Base-by-base conservation (phyloP, 2,797 vertebrate species). In the Furcifer pardalis region DNA sequence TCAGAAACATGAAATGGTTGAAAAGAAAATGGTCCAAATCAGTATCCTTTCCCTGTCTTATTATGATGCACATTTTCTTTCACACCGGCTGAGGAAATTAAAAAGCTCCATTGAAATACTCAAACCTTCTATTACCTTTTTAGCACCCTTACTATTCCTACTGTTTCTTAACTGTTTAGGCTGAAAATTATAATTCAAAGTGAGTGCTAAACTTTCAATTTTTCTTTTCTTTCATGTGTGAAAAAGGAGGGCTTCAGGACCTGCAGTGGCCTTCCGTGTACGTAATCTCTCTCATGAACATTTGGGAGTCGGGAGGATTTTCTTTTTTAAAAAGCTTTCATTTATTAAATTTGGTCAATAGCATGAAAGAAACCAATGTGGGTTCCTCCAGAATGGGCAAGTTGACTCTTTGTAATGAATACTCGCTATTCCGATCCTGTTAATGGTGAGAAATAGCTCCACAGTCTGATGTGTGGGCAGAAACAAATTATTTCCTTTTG, bases 401-500 rank as follows among this genome's bases (percentile, higher is more conserved):
- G 87, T 85, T 89, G 86, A 78, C 56, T 85, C 0, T 49, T 84
- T 15, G 46, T 30, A 82, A 49, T 35, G 37, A 66, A 49, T 2
- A 1, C 19, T 83, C 10, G 7, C 5, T 6, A 13, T 84, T 81
- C 79, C 52, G 44, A 84, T 60, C 66, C 78, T 7, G 1, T 83
- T 84, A 86, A 49, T 35, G 81, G 13, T 63, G 49, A 81, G 75
- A 65, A 79, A 52, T 44, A 23, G 88, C 89, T 87, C 84, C 77
- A 69, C 81, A 84, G 74, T 88, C 75, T 78, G 40, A 12, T 49
- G 42, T 79, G 56, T 90, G 23, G 2, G 82, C 78, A 87, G 80
- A 87, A 92, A 85, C 4, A 84, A 92, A 19, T 49, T 79, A 71
- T 77, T 88, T 82, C 73, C 79, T 89, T 87, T 72, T 87, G 79